Percentiles rank a stretch among this genome's conserved stretches.
These are phyloP conservation scores for Morelia viridis DNA, from an alignment of 2,797 vertebrate species.

Conservation along the genomic window DNA sequence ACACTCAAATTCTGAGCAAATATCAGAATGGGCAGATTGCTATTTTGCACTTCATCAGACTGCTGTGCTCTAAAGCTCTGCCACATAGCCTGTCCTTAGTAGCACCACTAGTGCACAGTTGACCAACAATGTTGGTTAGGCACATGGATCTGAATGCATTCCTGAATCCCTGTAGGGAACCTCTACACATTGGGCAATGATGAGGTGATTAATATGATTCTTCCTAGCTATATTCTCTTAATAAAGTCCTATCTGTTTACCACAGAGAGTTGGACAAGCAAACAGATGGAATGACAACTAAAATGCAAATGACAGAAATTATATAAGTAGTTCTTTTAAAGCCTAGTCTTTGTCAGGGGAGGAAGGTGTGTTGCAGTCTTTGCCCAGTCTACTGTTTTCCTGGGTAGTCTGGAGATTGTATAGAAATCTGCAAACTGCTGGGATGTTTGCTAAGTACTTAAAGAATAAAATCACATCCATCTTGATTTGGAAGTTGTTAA, in stretches of 20 bases:
- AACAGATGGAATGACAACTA: not conserved
- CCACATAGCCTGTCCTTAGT: not conserved
- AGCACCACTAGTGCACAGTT: not conserved
- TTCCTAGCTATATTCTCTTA: not conserved
- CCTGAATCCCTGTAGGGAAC: not conserved
- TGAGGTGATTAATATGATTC: not conserved
- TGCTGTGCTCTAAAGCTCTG: not conserved
- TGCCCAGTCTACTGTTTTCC: too few species aligned
- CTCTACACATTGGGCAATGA: not conserved
- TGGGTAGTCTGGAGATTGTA: too few species aligned
- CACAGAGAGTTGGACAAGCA: not conserved
- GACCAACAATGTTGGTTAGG: not conserved
- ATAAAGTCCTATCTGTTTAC: not conserved
- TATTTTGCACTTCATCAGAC: not conserved
- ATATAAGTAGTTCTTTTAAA: not conserved
- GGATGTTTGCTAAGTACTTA: too few species aligned
- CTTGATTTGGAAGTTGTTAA: too few species aligned
- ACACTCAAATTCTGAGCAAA: not conserved
- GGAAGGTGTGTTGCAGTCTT: too few species aligned
- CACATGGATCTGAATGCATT: not conserved
- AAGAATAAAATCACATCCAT: too few species aligned
- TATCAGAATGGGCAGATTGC: not conserved
- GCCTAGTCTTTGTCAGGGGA: too few species aligned
- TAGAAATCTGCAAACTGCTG: too few species aligned
- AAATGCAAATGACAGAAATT: not conserved